Base-by-base conservation (phyloP, 2,888 invertebrate species). In the Anoplius nigerrimus region DNA sequence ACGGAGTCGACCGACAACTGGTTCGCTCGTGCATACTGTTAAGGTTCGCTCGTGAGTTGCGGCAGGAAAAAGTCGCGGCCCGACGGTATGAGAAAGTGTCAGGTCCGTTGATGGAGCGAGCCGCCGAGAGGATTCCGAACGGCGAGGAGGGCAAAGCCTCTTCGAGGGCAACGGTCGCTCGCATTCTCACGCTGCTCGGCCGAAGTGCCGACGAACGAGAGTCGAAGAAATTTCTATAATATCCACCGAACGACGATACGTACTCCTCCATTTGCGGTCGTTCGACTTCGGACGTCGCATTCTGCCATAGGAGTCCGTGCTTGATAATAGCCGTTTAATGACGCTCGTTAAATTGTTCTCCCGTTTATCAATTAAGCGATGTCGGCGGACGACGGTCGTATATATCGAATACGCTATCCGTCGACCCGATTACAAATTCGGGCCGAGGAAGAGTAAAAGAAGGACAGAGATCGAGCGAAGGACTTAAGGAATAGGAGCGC, bases 61-160 rank as follows among this genome's bases (percentile, higher is more conserved):
- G 72, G 68, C 66, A 67, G 74, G 75, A 77, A 84, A 80, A 81
- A 76, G 69, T 78, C 68, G 74, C 78, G 79, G 58, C 70, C 75
- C 75, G 81, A 75, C 80, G 72, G 80, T 81, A 80, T 78, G 83
- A 82, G 84, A 84, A 82, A 84, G 83, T 83, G 86, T 86, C 86
- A 80, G 81, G 71, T 66, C 71, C 71, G 79, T 76, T 80, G 82
- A 83, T 77, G 78, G 74, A 82, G 71, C 72, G 72, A 77, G 69
- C 71, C 73, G 68, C 62, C 73, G 69, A 54, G 80, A 78, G 72
- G 79, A 79, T 77, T 73, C 76, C 75, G 60, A 53, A 53, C 71
- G 57, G 45, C 59, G 62, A 69, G 54, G 78, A 77, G 78, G 79
- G 78, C 79, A 78, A 70, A 72, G 72, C 52, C 69, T 57, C 71